Conservation (phyloP, 2,888 invertebrate species). For the Trissolcus japonicus region DNA sequence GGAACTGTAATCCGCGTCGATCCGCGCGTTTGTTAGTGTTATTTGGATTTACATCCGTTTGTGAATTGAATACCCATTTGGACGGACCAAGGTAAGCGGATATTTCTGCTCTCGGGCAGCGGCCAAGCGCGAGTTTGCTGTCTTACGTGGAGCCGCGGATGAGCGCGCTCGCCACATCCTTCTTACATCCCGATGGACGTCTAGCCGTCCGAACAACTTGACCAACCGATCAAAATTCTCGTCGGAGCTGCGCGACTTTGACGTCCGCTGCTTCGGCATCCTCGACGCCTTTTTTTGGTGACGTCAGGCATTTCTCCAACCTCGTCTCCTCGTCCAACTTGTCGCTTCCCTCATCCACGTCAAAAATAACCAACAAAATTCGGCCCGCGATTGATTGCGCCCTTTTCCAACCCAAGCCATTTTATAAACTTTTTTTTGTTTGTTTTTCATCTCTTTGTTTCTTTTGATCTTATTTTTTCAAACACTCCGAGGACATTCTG, state of each 20-base stretch:
- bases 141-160: conserved; percentile 59
- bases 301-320: conserved; percentile 25
- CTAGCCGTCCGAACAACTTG: background rate
- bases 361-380: background rate
- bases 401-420: background rate
- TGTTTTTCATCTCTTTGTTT: background rate
- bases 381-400: background rate
- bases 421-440: background rate
- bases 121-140: conserved; percentile 67
- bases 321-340: conserved; percentile 4
- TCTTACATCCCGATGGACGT: background rate
- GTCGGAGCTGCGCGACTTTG: background rate
- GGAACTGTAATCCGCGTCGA: conserved; percentile 73
- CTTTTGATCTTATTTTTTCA: background rate
- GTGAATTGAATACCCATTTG: conserved; percentile 84
- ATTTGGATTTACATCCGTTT: conserved; percentile 78
- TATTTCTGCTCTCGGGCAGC: conserved; percentile 38
- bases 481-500: background rate
- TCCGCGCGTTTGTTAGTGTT: conserved; percentile 73
- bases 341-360: background rate
- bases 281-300: conserved; percentile 36
- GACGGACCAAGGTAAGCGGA: conserved; percentile 87
- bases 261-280: conserved; percentile 24
- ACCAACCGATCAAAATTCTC: background rate
- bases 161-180: background rate